A percentile compares a stretch with the other conserved stretches of the same genome.
Evolutionary conservation across 2,797 vertebrate species (phyloP).

Genomic region (Sebastolobus altivelis): DNA sequence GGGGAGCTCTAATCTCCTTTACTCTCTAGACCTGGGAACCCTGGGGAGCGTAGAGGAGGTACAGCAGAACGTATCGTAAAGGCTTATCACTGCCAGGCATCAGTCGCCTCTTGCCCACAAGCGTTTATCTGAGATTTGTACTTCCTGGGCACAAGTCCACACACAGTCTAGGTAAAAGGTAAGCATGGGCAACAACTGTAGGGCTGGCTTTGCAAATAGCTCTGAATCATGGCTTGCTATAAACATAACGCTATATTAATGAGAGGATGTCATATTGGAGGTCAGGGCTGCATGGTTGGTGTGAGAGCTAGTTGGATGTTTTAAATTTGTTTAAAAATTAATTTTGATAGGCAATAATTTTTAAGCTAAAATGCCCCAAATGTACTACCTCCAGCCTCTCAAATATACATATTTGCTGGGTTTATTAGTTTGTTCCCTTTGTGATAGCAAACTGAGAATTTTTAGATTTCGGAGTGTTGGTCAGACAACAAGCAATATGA

Average conservation of each 20-base stretch:
- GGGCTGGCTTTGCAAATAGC: constrained; percentile 21
- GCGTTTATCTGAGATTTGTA: constrained; percentile 70
- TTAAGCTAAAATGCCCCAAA: background rate
- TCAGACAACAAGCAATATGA: background rate
- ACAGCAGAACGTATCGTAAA: constrained; percentile 63
- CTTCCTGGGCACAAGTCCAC: constrained; percentile 72
- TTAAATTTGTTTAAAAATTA: background rate
- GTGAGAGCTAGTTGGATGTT: background rate
- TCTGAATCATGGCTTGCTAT: background rate
- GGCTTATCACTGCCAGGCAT: constrained; percentile 71
- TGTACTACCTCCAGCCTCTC: background rate
- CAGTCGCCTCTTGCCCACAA: constrained; percentile 55
- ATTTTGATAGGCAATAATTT: background rate
- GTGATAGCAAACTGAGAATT: background rate
- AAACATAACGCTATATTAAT: background rate
- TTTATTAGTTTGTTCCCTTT: background rate
- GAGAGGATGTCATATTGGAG: background rate
- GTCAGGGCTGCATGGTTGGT: background rate
- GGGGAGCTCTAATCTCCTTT: constrained; percentile 65
- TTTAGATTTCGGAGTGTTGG: background rate
- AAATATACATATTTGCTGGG: background rate
- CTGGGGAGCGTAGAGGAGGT: constrained; percentile 60
- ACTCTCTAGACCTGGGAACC: constrained; percentile 65
- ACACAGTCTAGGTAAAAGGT: constrained; percentile 51
- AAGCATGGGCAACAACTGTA: constrained; percentile 25